A percentile compares a stretch with the other conserved stretches of the same genome.
These are phyloP conservation scores for Drymonia ruficornis DNA, from an alignment of 2,888 invertebrate genomes.

Conservation along the genomic window DNA sequence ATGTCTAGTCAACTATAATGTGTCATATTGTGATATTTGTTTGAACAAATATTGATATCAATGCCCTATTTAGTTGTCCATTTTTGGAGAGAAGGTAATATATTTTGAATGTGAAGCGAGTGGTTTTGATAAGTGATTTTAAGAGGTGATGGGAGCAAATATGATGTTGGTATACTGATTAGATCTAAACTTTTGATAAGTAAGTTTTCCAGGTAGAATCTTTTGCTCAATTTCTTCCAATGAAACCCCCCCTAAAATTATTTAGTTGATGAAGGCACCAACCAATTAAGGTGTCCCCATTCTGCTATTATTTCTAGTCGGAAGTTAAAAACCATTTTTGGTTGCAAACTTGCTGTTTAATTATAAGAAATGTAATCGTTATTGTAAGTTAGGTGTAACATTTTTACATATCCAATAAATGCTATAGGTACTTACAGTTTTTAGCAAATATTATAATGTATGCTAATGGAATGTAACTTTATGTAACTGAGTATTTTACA, in stretches of 20 bases:
- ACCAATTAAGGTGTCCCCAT: not conserved
- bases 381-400: conserved; percentile 24
- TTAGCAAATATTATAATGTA: not conserved
- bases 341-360: conserved; percentile 27
- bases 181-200: conserved; percentile 24
- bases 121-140: conserved; percentile 41
- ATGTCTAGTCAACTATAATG: not conserved
- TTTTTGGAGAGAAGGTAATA: conserved; percentile 7
- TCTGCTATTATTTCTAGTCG: conserved; percentile 38
- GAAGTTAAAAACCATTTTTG: conserved; percentile 27
- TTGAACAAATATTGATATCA: not conserved
- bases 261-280: no score
- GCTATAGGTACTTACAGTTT: conserved; percentile 8
- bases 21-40: not conserved
- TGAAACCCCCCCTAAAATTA: conserved; percentile 17
- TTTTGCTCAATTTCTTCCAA: conserved; percentile 55
- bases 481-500: no score
- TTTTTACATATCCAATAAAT: conserved; percentile 34
- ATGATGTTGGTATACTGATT: conserved; percentile 34
- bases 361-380: conserved; percentile 33
- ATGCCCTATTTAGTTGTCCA: not conserved
- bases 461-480: not conserved
- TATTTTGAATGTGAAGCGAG: conserved; percentile 12
- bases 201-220: conserved; percentile 23
- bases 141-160: conserved; percentile 43